A percentile compares a stretch with the other conserved stretches of the same genome.
Conservation (phyloP, 2,888 invertebrate genomes). For the Nephrocerus scutellatus region DNA sequence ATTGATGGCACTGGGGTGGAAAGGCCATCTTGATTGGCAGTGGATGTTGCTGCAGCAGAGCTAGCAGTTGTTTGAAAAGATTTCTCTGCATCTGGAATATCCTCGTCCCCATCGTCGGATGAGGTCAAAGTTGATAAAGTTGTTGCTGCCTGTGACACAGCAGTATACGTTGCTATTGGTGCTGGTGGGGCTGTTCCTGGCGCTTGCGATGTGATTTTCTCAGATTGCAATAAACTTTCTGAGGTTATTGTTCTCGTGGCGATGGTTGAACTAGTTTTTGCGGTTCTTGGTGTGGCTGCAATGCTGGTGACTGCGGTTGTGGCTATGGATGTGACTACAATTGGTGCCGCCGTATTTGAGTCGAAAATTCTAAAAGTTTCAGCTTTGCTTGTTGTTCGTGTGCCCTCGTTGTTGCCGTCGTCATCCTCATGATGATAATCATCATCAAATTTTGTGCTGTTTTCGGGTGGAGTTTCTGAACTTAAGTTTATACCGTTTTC, state of each 20-base stretch:
- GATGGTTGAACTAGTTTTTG: conserved; percentile 1
- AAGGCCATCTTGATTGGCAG: neutral
- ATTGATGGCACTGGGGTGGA: conserved; percentile 2
- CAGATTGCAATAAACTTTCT: no score
- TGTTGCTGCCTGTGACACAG: neutral
- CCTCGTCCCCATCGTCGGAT: neutral
- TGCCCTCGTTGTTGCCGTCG: neutral
- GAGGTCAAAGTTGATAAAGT: neutral
- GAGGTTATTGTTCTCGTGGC: neutral
- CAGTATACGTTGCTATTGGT: conserved; percentile 21
- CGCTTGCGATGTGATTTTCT: conserved; percentile 5
- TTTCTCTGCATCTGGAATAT: neutral
- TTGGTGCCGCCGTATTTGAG: conserved; percentile 20
- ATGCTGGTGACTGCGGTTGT: conserved; percentile 7
- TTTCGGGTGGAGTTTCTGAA: neutral
- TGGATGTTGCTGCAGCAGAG: neutral
- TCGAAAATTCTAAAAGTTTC: no score
- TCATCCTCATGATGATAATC: neutral
- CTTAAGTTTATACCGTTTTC: no score
- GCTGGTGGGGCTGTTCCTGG: conserved; percentile 16
- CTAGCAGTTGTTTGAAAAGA: neutral
- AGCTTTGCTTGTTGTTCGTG: conserved; percentile 4
- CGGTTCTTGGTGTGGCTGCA: conserved; percentile 3
- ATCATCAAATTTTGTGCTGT: neutral
- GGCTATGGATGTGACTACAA: conserved; percentile 8